Evolutionary conservation across 2,797 vertebrate genomes (phyloP).

Genomic region (Phoeniculus purpureus): DNA sequence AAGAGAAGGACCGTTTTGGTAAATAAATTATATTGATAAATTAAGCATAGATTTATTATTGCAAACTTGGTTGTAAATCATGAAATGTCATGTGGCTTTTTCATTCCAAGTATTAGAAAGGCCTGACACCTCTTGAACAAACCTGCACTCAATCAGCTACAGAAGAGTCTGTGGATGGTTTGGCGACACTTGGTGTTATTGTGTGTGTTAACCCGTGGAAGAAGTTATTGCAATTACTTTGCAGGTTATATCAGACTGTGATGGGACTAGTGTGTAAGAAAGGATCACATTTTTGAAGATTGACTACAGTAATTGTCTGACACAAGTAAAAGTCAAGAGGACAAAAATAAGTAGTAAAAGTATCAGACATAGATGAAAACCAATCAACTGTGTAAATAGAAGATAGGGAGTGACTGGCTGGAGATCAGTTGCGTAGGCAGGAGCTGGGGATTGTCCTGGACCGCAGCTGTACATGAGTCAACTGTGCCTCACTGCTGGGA

Average conservation of each 20-base stretch:
- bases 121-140: not conserved
- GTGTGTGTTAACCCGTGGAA: not conserved
- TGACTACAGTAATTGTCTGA: fast-evolving
- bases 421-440: not conserved
- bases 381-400: not conserved
- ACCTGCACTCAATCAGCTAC: not conserved
- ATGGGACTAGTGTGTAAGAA: not conserved
- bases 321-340: not conserved
- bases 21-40: conserved; percentile 1
- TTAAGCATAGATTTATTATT: not conserved
- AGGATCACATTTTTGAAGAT: not conserved
- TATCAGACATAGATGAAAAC: not conserved
- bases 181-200: not conserved
- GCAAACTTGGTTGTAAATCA: not conserved
- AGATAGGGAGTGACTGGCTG: not conserved
- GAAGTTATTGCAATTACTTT: not conserved
- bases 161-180: not conserved
- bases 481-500: not conserved
- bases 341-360: not conserved
- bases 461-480: not conserved
- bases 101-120: not conserved
- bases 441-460: not conserved
- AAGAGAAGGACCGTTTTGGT: not conserved
- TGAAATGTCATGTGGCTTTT: not conserved
- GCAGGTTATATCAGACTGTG: not conserved